phyloP scores from a whole-genome alignment of 2,888 invertebrate genomes.

The Rhorus exstirpatorius region DNA sequence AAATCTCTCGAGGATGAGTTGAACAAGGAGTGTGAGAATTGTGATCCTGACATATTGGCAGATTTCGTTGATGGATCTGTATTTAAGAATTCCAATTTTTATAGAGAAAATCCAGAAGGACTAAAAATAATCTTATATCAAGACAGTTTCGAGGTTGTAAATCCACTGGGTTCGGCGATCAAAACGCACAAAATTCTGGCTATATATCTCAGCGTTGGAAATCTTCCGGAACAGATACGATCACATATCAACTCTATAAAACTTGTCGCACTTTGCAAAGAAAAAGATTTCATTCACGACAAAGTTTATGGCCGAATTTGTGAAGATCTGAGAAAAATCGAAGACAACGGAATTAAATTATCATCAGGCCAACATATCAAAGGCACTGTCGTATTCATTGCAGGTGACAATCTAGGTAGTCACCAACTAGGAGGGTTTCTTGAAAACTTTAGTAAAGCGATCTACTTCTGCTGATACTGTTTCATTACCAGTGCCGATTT shows the following conservation, averaged over 20 bases:
- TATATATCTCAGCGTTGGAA: slow-evolving; percentile 68
- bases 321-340: slow-evolving; percentile 65
- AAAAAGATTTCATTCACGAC: slow-evolving; percentile 55
- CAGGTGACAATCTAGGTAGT: slow-evolving; percentile 73
- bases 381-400: slow-evolving; percentile 66
- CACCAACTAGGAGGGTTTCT: slow-evolving; percentile 70
- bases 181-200: slow-evolving; percentile 69
- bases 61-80: slow-evolving; percentile 75
- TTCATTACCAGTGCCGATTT: slow-evolving; percentile 40
- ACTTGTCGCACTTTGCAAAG: slow-evolving; percentile 41
- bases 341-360: slow-evolving; percentile 61
- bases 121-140: slow-evolving; percentile 71
- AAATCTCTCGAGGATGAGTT: not conserved
- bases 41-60: slow-evolving; percentile 64
- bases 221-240: slow-evolving; percentile 59
- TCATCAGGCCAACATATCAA: slow-evolving; percentile 54
- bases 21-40: not conserved
- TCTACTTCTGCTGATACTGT: slow-evolving; percentile 72
- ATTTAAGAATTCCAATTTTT: slow-evolving; percentile 70
- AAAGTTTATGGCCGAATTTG: slow-evolving; percentile 67
- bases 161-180: slow-evolving; percentile 69
- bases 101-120: slow-evolving; percentile 70
- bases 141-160: slow-evolving; percentile 72
- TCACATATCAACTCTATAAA: slow-evolving; percentile 67
- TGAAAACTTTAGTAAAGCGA: slow-evolving; percentile 72